Evolutionary conservation across 2,888 invertebrate species (phyloP), one percentile per base, ranked within the genome.

Genomic region (Isoperla grammatica): DNA sequence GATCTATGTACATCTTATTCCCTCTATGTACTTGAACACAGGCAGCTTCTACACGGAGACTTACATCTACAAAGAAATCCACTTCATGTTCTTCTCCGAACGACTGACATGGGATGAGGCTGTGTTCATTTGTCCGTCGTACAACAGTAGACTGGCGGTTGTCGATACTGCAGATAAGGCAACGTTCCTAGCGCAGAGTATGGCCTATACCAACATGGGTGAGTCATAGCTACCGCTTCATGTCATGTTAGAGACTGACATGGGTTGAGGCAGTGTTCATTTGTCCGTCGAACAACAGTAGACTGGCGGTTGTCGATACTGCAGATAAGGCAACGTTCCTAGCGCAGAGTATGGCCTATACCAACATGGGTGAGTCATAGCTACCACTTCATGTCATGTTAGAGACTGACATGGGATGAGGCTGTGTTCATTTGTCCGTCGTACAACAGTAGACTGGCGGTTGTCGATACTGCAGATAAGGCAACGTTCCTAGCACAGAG

Each of bases 171-270:
- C 70, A 50, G 76, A 78, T 5, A 78, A 78, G 61, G 77, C 80
- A 0, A 73, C 75, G 5, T 78, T 76, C 57, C 59, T 80, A 2
- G 78, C 79, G 0, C 77, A 79, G 67, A 78, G 77, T 0, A 66
- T 81, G 1, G 74, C 80, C 0, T 78, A 79, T 61, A 76, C 80
- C 0, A 78, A 79, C 61, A 76, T 79, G 59, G 67, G 80, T 79
- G 69, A 72, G 74, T 71, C 22, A 42, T 6, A 9, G 17, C 8
- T 40, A 15, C 37, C 37, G 11, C 42, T 63, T 61, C 29, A 42
- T 63, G 11, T 63, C 57, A 19, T 62, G 61, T 8, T 61, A 63
- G 9, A 11, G 54, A 19, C 53, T 53, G 2, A 40, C 63, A 1
- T 63, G 57, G 45, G 55, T 53, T 9, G 61, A 63, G 42, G 63